Percentiles rank a stretch among this genome's conserved stretches.
Evolutionary conservation across 1,140 invertebrate species (phyloP).

Genomic region (Ostrea edulis): DNA sequence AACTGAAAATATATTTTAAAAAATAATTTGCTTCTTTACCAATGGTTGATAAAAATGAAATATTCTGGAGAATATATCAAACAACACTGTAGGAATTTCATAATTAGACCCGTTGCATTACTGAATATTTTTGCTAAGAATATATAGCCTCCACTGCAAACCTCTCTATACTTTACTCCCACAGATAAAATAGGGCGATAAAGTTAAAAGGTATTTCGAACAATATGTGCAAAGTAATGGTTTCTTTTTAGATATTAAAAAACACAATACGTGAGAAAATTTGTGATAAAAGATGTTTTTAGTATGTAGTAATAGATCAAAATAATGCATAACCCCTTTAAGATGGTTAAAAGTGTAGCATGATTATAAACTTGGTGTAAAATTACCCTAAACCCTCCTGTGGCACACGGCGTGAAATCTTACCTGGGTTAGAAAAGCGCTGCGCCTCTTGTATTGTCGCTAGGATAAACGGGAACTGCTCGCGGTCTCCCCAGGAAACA

Average conservation of each 20-base stretch:
- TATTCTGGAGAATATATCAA: too few relatives aligned
- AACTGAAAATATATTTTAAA: too few relatives aligned
- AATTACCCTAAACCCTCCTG: background rate
- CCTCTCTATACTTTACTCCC: too few relatives aligned
- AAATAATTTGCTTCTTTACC: too few relatives aligned
- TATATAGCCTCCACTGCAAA: too few relatives aligned
- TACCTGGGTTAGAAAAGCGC: slow-evolving; percentile 42
- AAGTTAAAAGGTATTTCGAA: slow-evolving; percentile 1
- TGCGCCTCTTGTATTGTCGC: slow-evolving; percentile 44
- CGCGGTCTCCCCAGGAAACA: slow-evolving; percentile 36
- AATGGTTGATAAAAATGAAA: too few relatives aligned
- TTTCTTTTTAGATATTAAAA: background rate
- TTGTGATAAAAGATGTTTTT: background rate
- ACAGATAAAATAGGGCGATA: background rate
- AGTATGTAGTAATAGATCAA: background rate
- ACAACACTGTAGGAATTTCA: too few relatives aligned
- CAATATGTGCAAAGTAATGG: background rate
- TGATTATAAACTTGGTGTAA: background rate
- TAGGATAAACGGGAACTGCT: slow-evolving; percentile 33
- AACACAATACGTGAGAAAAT: background rate
- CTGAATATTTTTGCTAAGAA: too few relatives aligned
- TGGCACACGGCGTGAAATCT: background rate
- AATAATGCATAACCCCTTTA: background rate
- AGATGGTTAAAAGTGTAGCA: background rate
- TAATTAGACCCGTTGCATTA: too few relatives aligned